Evolutionary conservation across 2,113 vertebrate species (phyloP).

Genomic region (Daubentonia madagascariensis): DNA sequence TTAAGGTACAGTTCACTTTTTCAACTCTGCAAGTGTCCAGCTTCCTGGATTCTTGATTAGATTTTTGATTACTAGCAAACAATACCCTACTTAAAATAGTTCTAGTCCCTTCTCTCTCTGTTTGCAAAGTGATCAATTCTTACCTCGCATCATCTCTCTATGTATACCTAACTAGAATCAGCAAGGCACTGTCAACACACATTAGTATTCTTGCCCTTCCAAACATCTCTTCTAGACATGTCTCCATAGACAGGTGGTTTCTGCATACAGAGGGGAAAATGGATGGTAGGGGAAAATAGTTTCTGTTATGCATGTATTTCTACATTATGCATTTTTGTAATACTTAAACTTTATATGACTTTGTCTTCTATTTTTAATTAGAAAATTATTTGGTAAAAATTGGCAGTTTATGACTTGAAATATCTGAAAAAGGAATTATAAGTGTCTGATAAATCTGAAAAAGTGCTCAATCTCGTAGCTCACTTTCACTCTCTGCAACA

Average conservation of each 20-base stretch:
- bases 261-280: not conserved
- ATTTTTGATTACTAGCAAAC: not conserved
- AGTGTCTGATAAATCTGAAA: not conserved
- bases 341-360: not conserved
- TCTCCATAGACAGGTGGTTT: not conserved
- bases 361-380: not conserved
- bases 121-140: not conserved
- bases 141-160: not conserved
- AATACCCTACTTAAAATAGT: not conserved
- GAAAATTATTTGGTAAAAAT: not conserved
- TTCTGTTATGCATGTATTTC: not conserved
- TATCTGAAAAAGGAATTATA: not conserved
- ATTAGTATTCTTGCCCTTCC: not conserved
- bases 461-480: not conserved
- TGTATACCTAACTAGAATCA: not conserved
- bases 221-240: not conserved
- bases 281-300: not conserved
- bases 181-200: not conserved
- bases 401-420: not conserved
- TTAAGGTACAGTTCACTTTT: not conserved
- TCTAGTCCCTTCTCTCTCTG: not conserved
- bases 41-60: not conserved
- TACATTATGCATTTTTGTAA: not conserved
- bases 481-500: not conserved
- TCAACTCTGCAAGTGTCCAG: not conserved